These are phyloP conservation scores for Acrocephalus scirpaceus DNA, from an alignment of 2,797 vertebrate species.

Conservation along the genomic window DNA sequence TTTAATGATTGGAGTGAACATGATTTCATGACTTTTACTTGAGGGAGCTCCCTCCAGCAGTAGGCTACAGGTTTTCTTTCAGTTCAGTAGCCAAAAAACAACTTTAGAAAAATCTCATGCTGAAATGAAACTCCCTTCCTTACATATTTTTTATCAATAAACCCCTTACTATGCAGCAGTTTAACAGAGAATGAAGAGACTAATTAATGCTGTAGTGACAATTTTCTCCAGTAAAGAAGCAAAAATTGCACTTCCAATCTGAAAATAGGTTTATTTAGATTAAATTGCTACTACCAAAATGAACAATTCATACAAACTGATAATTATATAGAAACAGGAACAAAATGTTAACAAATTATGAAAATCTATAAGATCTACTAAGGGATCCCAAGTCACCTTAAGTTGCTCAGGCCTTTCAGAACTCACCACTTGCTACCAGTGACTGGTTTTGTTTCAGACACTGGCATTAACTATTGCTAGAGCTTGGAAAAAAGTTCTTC, in stretches of 20 bases:
- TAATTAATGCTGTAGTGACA: neutral
- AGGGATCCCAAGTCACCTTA: neutral
- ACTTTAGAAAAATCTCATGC: neutral
- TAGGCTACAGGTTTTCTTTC: neutral
- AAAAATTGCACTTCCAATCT: neutral
- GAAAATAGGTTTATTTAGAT: neutral
- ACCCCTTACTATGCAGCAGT: neutral
- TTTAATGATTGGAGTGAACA: neutral
- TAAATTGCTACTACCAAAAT: neutral
- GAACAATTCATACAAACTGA: neutral
- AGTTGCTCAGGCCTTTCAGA: neutral
- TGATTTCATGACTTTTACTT: neutral
- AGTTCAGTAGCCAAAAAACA: neutral
- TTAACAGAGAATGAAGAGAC: neutral
- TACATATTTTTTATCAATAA: neutral
- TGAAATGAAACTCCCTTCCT: neutral
- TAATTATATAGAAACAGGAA: neutral
- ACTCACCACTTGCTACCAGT: neutral
- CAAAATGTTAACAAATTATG: neutral
- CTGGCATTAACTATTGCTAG: neutral
- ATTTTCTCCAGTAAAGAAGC: neutral
- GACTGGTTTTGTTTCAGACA: neutral
- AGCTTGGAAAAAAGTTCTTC: neutral
- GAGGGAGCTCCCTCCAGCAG: neutral
- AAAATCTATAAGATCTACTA: neutral